A percentile compares a stretch with the other conserved stretches of the same genome.
phyloP scores from a whole-genome alignment of 2,113 vertebrate species.

The Parotia lawesii region DNA sequence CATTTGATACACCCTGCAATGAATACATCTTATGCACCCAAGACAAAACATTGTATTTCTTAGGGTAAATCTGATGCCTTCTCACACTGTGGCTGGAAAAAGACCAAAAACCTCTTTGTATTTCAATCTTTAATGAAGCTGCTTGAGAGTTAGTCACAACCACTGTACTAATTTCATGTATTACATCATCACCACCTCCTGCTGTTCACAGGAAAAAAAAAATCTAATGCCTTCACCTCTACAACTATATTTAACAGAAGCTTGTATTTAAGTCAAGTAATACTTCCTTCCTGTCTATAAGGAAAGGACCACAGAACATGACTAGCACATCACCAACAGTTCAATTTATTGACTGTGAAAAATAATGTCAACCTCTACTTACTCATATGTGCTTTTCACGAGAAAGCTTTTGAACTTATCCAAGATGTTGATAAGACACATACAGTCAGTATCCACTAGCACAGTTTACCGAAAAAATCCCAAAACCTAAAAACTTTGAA shows the following conservation, averaged over 20 bases:
- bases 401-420: background rate
- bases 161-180: background rate
- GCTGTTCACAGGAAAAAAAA: background rate
- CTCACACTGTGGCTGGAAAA: background rate
- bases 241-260: background rate
- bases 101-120: accelerated
- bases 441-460: background rate
- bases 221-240: background rate
- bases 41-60: background rate
- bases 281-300: background rate
- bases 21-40: accelerated
- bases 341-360: background rate
- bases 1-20: accelerated
- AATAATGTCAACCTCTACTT: background rate
- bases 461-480: background rate
- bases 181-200: background rate
- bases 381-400: accelerated
- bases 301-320: background rate
- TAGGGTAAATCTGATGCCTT: background rate
- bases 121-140: background rate
- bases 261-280: background rate
- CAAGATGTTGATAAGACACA: background rate
- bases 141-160: background rate
- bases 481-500: background rate
- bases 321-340: background rate